These are phyloP conservation scores for Poicephalus gulielmi DNA, from an alignment of 2,113 vertebrate species.

Conservation along the genomic window DNA sequence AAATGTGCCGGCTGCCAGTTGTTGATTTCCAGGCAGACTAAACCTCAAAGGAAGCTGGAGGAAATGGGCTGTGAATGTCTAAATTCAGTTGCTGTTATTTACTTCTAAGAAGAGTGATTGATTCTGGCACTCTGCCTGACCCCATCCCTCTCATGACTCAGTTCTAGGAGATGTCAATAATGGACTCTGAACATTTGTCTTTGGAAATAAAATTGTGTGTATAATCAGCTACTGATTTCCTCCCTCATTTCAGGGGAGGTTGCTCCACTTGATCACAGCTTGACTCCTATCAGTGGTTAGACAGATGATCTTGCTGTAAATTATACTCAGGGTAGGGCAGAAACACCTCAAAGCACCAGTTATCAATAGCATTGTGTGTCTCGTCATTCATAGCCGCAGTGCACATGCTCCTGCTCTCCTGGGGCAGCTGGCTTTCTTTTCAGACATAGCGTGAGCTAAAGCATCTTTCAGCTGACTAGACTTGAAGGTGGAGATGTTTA, in stretches of 20 bases:
- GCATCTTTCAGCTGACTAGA: background rate
- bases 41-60: background rate
- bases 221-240: background rate
- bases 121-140: background rate
- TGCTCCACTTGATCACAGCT: background rate
- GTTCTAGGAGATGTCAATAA: background rate
- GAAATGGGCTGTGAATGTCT: background rate
- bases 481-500: constrained; percentile 2
- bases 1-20: background rate
- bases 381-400: accelerated
- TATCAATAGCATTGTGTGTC: background rate
- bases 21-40: background rate
- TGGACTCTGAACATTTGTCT: background rate
- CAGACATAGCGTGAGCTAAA: background rate
- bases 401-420: background rate
- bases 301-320: background rate
- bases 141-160: background rate
- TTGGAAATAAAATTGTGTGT: background rate
- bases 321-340: background rate
- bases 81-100: background rate
- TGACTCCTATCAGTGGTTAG: background rate
- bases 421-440: background rate
- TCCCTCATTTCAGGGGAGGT: background rate
- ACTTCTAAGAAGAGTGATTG: background rate
- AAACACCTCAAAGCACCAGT: background rate